phyloP scores from a whole-genome alignment of 2,888 invertebrate genomes.

The Trichogramma dendrolimi region DNA sequence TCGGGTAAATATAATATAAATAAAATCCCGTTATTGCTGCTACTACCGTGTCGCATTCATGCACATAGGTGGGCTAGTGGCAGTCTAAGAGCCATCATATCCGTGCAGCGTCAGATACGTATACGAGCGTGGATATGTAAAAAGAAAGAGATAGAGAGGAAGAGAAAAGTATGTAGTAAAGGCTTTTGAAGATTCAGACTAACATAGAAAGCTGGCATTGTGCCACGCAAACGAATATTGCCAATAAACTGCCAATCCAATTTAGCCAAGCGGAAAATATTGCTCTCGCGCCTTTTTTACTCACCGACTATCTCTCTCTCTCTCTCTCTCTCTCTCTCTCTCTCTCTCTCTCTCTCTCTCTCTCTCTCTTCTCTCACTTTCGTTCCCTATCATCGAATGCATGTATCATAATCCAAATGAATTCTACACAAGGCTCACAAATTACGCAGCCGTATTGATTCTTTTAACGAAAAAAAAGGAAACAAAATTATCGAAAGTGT shows the following conservation, averaged over 20 bases:
- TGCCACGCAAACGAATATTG: conserved; percentile 50
- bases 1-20: too few relatives aligned
- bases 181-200: not conserved
- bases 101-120: too few relatives aligned
- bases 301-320: conserved; percentile 1
- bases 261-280: conserved; percentile 48
- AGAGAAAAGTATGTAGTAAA: not conserved
- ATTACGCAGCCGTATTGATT: too few relatives aligned
- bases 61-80: too few relatives aligned
- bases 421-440: too few relatives aligned
- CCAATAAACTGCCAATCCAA: conserved; percentile 51
- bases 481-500: too few relatives aligned
- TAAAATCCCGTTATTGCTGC: too few relatives aligned
- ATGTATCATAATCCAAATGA: too few relatives aligned
- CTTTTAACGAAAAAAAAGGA: too few relatives aligned
- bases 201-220: conserved; percentile 41
- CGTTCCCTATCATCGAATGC: not conserved
- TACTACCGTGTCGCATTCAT: too few relatives aligned
- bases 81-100: too few relatives aligned
- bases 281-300: conserved; percentile 22
- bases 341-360: conserved; percentile 7
- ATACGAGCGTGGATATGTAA: not conserved
- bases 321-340: conserved; percentile 7
- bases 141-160: not conserved
- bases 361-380: not conserved